Conservation (phyloP, 2,113 vertebrate genomes). For the Chinchilla lanigera region DNA sequence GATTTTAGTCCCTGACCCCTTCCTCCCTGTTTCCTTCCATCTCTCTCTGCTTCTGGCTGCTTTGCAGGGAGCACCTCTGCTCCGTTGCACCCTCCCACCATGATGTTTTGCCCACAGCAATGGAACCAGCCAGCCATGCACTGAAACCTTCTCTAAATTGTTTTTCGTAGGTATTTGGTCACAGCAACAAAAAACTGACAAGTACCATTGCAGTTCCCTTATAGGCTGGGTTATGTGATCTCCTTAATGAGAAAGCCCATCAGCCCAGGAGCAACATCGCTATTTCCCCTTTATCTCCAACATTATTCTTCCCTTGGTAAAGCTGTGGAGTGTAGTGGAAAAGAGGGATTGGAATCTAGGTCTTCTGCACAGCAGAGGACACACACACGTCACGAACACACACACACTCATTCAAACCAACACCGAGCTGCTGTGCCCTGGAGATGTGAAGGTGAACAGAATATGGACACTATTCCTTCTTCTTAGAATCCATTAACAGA, state of each 20-base stretch:
- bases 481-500: not conserved
- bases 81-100: not conserved
- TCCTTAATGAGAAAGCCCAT: not conserved
- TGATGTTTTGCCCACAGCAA: not conserved
- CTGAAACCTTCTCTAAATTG: not conserved
- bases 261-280: not conserved
- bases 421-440: not conserved
- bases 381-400: rapidly evolving
- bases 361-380: not conserved
- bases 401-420: not conserved
- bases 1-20: not conserved
- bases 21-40: not conserved
- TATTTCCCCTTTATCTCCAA: not conserved
- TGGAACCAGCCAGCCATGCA: not conserved
- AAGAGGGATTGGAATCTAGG: not conserved
- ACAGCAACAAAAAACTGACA: not conserved
- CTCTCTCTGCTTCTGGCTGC: not conserved
- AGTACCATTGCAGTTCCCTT: not conserved
- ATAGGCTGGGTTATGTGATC: not conserved
- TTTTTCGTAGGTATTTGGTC: not conserved
- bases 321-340: not conserved
- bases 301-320: not conserved
- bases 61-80: not conserved
- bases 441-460: not conserved
- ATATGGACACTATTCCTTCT: not conserved